Base-by-base conservation (phyloP, 1,140 invertebrate species). In the Euschistus heros region DNA sequence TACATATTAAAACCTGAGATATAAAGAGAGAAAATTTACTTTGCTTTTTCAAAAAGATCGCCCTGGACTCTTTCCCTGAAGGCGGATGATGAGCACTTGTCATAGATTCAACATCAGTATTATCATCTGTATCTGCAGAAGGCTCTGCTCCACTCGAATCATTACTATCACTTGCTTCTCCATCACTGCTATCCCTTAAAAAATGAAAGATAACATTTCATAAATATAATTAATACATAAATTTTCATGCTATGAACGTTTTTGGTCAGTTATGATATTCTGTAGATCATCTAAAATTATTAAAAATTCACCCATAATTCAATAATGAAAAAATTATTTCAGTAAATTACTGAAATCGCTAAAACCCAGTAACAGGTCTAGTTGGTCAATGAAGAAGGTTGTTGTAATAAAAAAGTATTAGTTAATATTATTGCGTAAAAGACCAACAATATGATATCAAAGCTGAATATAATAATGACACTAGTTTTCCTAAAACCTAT, bases 241-340 rank as follows among this genome's bases (percentile, higher is more conserved):
- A 94, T 95, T 76, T 94, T 92, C 76, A 86, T n/a, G n/a, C n/a
- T n/a, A n/a, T n/a, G n/a, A n/a, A n/a, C 8, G 42, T 8, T 46
- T 46, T 46, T 17, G 8, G 42, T 46, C 17, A 17, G 8, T 46
- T 46, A 10, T 46, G 8, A 46, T 46, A 46, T 46, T 46, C 42
- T 46, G 42, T 46, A 46, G 8, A 10, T 46, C 8, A 46, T 46
- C 17, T 46, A 46, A n/a, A n/a, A n/a, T n/a, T n/a, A n/a, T n/a
- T n/a, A n/a, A n/a, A n/a, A n/a, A n/a, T n/a, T n/a, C n/a, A n/a
- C n/a, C n/a, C n/a, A n/a, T n/a, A n/a, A n/a, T n/a, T n/a, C n/a
- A n/a, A n/a, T n/a, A n/a, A n/a, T n/a, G n/a, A n/a, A n/a, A n/a
- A n/a, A n/a, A n/a, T n/a, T n/a, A n/a, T n/a, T n/a, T n/a, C n/a